phyloP scores from a whole-genome alignment of 2,888 invertebrate species.

The Autographa pulchrina region DNA sequence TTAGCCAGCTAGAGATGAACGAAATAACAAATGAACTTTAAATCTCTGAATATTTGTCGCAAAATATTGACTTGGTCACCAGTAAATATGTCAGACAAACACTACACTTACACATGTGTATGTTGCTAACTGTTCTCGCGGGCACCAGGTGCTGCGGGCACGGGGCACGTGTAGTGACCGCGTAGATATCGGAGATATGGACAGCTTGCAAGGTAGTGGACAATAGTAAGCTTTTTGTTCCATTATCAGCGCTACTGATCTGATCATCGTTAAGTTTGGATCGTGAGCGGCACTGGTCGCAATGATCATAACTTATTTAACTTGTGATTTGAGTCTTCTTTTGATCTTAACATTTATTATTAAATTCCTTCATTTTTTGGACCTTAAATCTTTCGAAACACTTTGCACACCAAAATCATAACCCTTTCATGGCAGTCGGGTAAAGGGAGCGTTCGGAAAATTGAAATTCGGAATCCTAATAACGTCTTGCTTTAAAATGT shows the following conservation, averaged over 20 bases:
- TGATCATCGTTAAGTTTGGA: neutral
- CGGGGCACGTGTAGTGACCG: neutral
- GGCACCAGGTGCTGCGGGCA: neutral
- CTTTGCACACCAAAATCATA: too few species aligned
- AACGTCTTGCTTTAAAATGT: neutral
- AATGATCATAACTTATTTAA: neutral
- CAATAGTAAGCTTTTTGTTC: neutral
- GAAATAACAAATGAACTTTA: neutral
- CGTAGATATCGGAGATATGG: neutral
- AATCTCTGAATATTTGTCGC: neutral
- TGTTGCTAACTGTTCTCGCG: neutral
- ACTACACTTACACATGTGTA: neutral
- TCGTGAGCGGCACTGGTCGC: neutral
- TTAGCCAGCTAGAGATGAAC: neutral
- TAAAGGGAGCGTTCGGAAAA: too few species aligned
- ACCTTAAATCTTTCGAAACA: too few species aligned
- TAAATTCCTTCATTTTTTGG: too few species aligned
- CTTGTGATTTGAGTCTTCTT: neutral
- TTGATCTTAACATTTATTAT: too few species aligned
- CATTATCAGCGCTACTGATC: neutral
- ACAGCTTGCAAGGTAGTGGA: neutral
- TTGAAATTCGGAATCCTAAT: too few species aligned
- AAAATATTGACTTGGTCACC: neutral
- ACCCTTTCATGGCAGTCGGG: too few species aligned
- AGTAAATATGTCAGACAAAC: neutral